phyloP scores from a whole-genome alignment of 2,888 invertebrate species.

The Cerastoderma edule region DNA sequence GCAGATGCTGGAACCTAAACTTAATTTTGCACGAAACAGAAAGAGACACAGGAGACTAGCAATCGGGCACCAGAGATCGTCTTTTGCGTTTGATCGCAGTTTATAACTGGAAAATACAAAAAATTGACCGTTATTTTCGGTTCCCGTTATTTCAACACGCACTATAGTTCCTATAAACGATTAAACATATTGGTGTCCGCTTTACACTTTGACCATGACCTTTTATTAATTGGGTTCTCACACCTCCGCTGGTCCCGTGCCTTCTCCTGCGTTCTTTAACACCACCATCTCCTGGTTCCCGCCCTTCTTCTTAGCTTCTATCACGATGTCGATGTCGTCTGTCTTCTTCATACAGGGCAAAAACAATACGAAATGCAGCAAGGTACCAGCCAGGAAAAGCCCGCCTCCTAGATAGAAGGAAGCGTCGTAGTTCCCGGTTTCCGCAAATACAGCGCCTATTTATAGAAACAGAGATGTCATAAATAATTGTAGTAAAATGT shows the following conservation, averaged over 20 bases:
- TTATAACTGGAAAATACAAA: too few species aligned
- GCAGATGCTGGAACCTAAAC: too few species aligned
- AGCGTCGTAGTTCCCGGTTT: constrained; percentile 92
- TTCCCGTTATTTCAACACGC: too few species aligned
- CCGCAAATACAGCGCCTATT: constrained; percentile 95
- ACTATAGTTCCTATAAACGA: too few species aligned
- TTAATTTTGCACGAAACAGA: too few species aligned
- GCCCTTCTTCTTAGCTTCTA: background rate
- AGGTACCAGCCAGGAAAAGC: constrained; percentile 92
- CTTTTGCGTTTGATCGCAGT: too few species aligned
- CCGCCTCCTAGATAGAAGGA: constrained; percentile 97
- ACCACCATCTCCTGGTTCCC: constrained; percentile 24
- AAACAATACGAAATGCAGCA: constrained; percentile 88
- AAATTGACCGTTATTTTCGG: too few species aligned
- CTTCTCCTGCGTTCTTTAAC: background rate
- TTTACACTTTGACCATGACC: background rate
- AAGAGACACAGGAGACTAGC: too few species aligned
- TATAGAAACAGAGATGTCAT: constrained; percentile 81
- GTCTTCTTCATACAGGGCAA: constrained; percentile 71
- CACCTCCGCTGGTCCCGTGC: constrained; percentile 2
- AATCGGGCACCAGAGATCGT: too few species aligned
- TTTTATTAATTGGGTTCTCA: background rate
- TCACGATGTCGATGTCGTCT: constrained; percentile 7
- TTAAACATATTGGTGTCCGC: too few species aligned
- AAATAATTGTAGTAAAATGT: too few species aligned